Conservation (phyloP, 1,140 invertebrate species). For the Orchestia grillus region DNA sequence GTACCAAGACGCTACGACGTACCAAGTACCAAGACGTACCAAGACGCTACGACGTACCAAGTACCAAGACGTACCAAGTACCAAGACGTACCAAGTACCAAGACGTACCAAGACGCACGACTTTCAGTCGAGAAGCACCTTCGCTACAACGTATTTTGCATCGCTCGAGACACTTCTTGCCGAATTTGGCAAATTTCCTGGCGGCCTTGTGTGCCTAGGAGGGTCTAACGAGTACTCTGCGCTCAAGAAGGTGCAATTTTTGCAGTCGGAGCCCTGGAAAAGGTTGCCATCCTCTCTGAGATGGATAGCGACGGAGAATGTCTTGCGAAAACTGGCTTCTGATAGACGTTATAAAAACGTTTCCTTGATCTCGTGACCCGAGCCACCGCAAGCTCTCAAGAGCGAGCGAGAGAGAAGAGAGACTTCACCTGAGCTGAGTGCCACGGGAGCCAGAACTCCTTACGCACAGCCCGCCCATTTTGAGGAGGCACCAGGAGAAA, state of each 20-base stretch:
- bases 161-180: not conserved
- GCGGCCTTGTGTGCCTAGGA: not conserved
- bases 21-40: no score
- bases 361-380: constrained; percentile 28
- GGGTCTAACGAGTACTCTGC: not conserved
- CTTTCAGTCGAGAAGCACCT: no score
- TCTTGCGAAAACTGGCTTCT: constrained; percentile 7
- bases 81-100: no score
- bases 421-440: not conserved
- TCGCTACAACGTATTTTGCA: not conserved
- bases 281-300: not conserved
- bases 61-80: no score
- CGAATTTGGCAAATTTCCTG: not conserved
- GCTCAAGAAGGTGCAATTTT: not conserved
- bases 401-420: not conserved
- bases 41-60: no score
- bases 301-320: not conserved
- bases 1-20: no score
- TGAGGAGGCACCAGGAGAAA: not conserved
- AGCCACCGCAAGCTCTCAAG: not conserved
- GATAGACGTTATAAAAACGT: not conserved
- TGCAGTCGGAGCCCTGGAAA: not conserved
- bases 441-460: not conserved
- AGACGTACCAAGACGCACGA: no score
- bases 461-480: not conserved